Evolutionary conservation across 2,113 vertebrate species (phyloP), one percentile per base, ranked within the genome.

Genomic region (Archilochus colubris): DNA sequence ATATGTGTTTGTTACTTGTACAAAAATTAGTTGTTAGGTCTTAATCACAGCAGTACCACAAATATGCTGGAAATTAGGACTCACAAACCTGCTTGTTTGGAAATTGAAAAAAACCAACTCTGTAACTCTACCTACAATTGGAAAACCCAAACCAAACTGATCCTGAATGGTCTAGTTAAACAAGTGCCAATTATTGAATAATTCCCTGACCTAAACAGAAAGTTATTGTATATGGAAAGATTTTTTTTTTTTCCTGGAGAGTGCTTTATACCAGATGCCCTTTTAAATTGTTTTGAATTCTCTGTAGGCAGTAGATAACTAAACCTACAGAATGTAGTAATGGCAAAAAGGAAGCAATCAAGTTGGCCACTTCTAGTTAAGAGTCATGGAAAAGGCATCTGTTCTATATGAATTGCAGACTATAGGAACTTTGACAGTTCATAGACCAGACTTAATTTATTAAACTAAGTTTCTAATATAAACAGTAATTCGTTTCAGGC

Each of bases 381-480:
- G 96, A 98, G 98, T 97, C 95, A 97, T 94, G 92, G 97, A 96
- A 96, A 97, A 97, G 98, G 97, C 97, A 98, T 99, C 99, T 99
- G 99, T 98, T 99, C 98, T 98, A 97, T 98, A 98, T 99, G 98
- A 98, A 98, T 97, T 98, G 97, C 97, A 98, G 97, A 96, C 96
- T 96, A 97, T 95, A 97, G 97, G 97, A 97, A 97, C 96, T 98
- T 98, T 99, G 99, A 99, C 99, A 99, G 97, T 98, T 98, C 98
- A 97, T 98, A 98, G 98, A 98, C 97, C 98, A 98, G 98, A 97
- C 98, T 98, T 99, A 99, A 99, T 99, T 99, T 99, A 99, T 99
- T 99, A 99, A 99, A 99, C 98, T 98, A 98, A 98, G 98, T 98
- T 98, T 98, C 99, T 99, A 99, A 99, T 99, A 99, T 99, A 99